phyloP scores from a whole-genome alignment of 2,113 vertebrate genomes.

The Macroglossus sobrinus region DNA sequence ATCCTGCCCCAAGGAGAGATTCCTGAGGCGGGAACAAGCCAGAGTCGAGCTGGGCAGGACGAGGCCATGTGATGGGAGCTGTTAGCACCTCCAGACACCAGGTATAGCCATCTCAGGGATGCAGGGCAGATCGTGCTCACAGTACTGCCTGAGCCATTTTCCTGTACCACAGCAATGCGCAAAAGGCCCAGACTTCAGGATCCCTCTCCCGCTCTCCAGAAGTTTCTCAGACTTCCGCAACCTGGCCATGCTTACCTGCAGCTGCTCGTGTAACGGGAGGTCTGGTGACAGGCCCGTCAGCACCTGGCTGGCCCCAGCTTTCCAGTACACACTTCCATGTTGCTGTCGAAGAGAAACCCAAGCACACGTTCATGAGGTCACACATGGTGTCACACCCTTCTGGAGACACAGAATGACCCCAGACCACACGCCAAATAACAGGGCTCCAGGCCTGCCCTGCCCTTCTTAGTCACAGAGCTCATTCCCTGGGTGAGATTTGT shows the following conservation, averaged over 20 bases:
- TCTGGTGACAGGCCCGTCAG: slow-evolving; percentile 81
- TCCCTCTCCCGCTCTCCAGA: background rate
- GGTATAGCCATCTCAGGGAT: background rate
- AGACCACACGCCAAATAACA: background rate
- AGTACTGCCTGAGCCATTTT: background rate
- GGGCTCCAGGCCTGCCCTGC: background rate
- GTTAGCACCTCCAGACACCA: background rate
- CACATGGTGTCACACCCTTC: background rate
- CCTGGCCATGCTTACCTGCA: slow-evolving; percentile 83
- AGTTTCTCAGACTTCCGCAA: background rate
- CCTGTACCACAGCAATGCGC: background rate
- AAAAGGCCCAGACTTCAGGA: background rate
- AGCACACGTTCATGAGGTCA: rapidly evolving
- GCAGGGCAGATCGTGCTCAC: background rate
- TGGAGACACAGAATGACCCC: background rate
- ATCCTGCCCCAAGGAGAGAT: background rate
- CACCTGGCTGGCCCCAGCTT: slow-evolving; percentile 80
- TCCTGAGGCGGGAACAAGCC: no score
- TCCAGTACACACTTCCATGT: slow-evolving; percentile 97
- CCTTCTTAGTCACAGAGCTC: background rate
- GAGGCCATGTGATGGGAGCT: background rate
- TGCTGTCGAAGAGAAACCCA: slow-evolving; percentile 83
- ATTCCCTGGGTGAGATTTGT: background rate
- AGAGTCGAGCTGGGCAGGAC: background rate
- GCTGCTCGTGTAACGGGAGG: slow-evolving; percentile 80